These are phyloP conservation scores for Gymnocephalus cernua DNA, from an alignment of 2,113 vertebrate genomes.

Conservation along the genomic window DNA sequence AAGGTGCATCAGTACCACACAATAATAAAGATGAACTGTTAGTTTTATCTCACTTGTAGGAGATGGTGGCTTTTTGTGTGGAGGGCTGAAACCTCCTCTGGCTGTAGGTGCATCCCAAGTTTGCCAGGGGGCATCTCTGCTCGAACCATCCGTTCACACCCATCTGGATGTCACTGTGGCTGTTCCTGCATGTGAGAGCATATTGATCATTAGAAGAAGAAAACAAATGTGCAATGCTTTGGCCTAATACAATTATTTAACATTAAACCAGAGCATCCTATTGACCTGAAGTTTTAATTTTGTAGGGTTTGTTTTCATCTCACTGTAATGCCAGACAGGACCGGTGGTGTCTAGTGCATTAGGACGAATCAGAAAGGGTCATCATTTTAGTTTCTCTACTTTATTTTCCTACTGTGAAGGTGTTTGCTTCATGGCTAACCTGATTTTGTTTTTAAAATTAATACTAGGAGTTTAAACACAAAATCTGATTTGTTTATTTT, in stretches of 20 bases:
- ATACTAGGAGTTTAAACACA: no score
- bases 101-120: slow-evolving; percentile 94
- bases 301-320: neutral
- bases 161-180: slow-evolving; percentile 94
- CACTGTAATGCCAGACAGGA: neutral
- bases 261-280: neutral
- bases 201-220: neutral
- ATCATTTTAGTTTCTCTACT: no score
- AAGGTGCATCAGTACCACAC: neutral
- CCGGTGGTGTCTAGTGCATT: neutral
- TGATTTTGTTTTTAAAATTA: no score
- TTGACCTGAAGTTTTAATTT: neutral
- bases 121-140: slow-evolving; percentile 93
- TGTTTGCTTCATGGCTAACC: no score
- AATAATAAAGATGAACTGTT: neutral
- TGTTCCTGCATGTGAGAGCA: slow-evolving; percentile 78
- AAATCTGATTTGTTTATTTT: no score
- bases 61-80: slow-evolving; percentile 86
- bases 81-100: slow-evolving; percentile 90
- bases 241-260: neutral
- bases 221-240: neutral
- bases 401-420: no score
- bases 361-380: neutral
- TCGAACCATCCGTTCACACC: slow-evolving; percentile 94
- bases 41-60: slow-evolving; percentile 82